phyloP scores from a whole-genome alignment of 2,888 invertebrate species.

The Thera obeliscata region DNA sequence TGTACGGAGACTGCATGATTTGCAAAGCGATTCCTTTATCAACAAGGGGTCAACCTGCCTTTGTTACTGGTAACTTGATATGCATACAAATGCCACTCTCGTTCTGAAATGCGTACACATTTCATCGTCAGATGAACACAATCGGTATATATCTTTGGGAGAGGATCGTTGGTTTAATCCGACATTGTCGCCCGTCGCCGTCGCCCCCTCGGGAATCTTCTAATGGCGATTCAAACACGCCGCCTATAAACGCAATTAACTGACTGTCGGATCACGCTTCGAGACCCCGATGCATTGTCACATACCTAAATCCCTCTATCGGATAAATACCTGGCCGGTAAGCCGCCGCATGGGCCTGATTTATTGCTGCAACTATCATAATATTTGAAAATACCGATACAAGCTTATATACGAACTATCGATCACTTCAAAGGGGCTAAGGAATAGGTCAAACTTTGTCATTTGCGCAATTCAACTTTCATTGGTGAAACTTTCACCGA shows the following conservation, averaged over 20 bases:
- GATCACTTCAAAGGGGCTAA: constrained; percentile 21
- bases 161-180: constrained; percentile 55
- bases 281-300: constrained; percentile 46
- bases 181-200: constrained; percentile 47
- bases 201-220: constrained; percentile 45
- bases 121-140: constrained; percentile 38
- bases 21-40: constrained; percentile 31
- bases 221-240: constrained; percentile 71
- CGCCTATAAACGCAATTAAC: constrained; percentile 73
- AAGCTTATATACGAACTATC: constrained; percentile 34
- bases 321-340: constrained; percentile 42
- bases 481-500: constrained; percentile 14
- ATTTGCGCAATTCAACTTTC: constrained; percentile 15
- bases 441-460: constrained; percentile 3
- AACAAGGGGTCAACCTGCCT: constrained; percentile 29
- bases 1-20: constrained; percentile 23
- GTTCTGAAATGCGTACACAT: constrained; percentile 28
- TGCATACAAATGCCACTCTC: constrained; percentile 31
- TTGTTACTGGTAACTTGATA: constrained; percentile 32
- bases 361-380: constrained; percentile 29
- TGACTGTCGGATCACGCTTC: constrained; percentile 63
- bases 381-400: constrained; percentile 33
- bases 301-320: constrained; percentile 55
- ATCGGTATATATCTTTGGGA: constrained; percentile 39
- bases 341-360: constrained; percentile 24